Evolutionary conservation across 2,888 invertebrate species (phyloP).

Genomic region (Ornithoptera alexandrae): DNA sequence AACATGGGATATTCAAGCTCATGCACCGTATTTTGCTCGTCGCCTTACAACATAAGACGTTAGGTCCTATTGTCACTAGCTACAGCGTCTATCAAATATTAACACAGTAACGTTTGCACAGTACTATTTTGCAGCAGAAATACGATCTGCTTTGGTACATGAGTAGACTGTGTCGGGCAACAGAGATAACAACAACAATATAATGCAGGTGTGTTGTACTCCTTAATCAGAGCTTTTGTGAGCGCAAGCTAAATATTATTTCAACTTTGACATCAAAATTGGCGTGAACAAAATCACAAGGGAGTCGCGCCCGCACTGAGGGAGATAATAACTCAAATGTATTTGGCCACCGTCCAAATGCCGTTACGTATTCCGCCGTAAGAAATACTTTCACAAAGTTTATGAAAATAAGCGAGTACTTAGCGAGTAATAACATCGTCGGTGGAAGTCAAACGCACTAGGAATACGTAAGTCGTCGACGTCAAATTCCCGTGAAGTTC

Average conservation of each 20-base stretch:
- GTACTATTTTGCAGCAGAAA: too few relatives aligned
- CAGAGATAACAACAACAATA: background rate
- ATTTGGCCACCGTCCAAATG: slow-evolving; percentile 23
- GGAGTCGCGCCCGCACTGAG: slow-evolving; percentile 1
- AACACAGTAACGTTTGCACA: too few relatives aligned
- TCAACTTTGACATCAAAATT: slow-evolving; percentile 15
- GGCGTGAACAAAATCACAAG: slow-evolving; percentile 20
- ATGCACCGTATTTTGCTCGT: too few relatives aligned
- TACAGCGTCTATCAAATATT: too few relatives aligned
- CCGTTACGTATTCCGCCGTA: slow-evolving; percentile 23
- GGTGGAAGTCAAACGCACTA: slow-evolving; percentile 33
- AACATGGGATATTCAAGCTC: too few relatives aligned
- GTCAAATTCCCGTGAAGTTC: slow-evolving; percentile 40
- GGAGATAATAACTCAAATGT: slow-evolving; percentile 26
- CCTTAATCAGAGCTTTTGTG: slow-evolving; percentile 4
- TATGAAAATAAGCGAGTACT: slow-evolving; percentile 39
- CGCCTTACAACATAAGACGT: too few relatives aligned
- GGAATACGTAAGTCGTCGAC: slow-evolving; percentile 34
- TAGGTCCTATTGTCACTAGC: too few relatives aligned
- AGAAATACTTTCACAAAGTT: slow-evolving; percentile 33
- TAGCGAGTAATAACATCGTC: slow-evolving; percentile 40
- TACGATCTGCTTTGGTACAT: too few relatives aligned
- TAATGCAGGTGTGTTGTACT: background rate
- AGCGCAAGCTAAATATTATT: slow-evolving; percentile 21
- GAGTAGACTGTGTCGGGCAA: too few relatives aligned